These are phyloP conservation scores for Knipowitschia caucasica DNA, from an alignment of 2,797 vertebrate species.

Conservation along the genomic window DNA sequence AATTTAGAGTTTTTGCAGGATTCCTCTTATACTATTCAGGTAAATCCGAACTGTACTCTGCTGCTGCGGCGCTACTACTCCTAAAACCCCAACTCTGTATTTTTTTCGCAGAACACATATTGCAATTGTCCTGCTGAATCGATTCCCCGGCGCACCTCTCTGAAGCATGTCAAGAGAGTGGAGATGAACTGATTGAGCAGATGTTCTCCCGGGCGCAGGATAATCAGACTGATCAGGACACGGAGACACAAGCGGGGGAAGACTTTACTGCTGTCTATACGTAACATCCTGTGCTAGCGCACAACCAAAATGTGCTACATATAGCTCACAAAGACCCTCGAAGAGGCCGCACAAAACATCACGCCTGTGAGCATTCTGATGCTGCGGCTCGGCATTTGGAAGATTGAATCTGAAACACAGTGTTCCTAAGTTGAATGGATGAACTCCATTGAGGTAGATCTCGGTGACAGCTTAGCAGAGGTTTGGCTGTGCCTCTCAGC, in stretches of 20 bases:
- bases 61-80: too few species aligned
- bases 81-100: constrained; percentile 23
- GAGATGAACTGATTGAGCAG: constrained; percentile 27
- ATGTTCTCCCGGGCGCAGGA: constrained; percentile 14
- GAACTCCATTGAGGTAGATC: neutral
- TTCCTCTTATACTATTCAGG: too few species aligned
- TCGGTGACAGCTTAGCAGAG: neutral
- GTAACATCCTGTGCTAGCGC: constrained; percentile 53
- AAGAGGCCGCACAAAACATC: neutral
- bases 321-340: constrained; percentile 16
- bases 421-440: neutral
- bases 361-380: neutral
- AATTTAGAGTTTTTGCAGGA: too few species aligned
- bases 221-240: constrained; percentile 42
- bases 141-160: constrained; percentile 12
- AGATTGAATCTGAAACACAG: neutral
- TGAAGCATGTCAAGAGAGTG: constrained; percentile 10
- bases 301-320: constrained; percentile 31
- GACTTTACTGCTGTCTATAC: constrained; percentile 43
- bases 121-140: constrained; percentile 17
- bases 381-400: neutral
- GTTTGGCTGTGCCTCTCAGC: neutral
- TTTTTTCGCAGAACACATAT: constrained; percentile 15
- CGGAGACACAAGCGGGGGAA: constrained; percentile 28
- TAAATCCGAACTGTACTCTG: too few species aligned